A percentile compares a stretch with the other conserved stretches of the same genome.
These are phyloP conservation scores for Plagiodera versicolora DNA, from an alignment of 2,888 invertebrate species.

Conservation along the genomic window DNA sequence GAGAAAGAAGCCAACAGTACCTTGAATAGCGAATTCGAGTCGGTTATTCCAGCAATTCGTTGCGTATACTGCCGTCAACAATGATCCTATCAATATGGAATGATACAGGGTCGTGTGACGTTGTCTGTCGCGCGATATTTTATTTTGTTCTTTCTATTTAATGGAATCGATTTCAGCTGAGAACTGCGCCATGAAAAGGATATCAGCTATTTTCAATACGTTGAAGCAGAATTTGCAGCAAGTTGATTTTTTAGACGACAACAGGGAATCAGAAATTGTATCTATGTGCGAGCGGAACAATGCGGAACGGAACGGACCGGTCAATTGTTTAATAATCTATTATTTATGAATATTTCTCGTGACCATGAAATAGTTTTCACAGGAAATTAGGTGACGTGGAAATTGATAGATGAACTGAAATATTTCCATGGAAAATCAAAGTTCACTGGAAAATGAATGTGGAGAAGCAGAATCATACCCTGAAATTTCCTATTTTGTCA, in stretches of 20 bases:
- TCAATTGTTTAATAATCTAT: constrained; percentile 14
- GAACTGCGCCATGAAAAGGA: constrained; percentile 61
- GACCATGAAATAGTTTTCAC: constrained; percentile 17
- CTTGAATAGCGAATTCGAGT: too few relatives aligned
- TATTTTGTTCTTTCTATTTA: too few relatives aligned
- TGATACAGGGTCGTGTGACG: too few relatives aligned
- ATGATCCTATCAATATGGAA: too few relatives aligned
- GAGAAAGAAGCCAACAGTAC: constrained; percentile 69
- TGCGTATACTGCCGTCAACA: too few relatives aligned
- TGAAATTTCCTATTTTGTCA: constrained; percentile 80
- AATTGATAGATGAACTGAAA: not conserved
- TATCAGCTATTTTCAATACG: not conserved
- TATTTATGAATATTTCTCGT: constrained; percentile 21
- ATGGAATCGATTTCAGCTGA: too few relatives aligned
- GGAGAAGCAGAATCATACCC: too few relatives aligned
- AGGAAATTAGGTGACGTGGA: not conserved
- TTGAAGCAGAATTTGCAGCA: too few relatives aligned
- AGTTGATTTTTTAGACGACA: constrained; percentile 13
- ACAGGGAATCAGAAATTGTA: constrained; percentile 5
- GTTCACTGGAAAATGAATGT: too few relatives aligned
- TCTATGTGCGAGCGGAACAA: constrained; percentile 6
- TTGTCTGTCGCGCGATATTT: too few relatives aligned
- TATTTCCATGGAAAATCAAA: not conserved
- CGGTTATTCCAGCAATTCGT: too few relatives aligned
- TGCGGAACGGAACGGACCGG: constrained; percentile 5